phyloP scores from a whole-genome alignment of 2,797 vertebrate species.

The Melanotaenia pygmaea region DNA sequence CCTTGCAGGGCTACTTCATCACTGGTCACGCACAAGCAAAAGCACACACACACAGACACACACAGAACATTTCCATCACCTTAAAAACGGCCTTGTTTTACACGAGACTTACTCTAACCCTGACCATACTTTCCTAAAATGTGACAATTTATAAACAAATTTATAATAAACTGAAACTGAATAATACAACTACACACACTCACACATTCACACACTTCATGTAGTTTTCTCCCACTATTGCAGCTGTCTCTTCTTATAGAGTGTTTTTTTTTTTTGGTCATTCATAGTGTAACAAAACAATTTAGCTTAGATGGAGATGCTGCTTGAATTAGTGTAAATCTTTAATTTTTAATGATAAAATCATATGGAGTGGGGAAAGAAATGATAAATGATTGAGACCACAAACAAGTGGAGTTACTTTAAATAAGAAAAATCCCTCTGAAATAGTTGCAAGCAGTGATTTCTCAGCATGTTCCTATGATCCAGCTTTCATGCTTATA shows the following conservation, averaged over 20 bases:
- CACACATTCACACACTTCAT: slow-evolving; percentile 25
- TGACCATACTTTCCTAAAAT: slow-evolving; percentile 20
- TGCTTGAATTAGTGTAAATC: background rate
- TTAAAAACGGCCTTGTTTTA: slow-evolving; percentile 16
- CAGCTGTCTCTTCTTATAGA: slow-evolving; percentile 20
- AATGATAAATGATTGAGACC: background rate
- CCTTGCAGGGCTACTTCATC: slow-evolving; percentile 61
- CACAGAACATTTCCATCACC: slow-evolving; percentile 28
- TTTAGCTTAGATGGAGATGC: background rate
- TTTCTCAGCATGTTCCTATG: background rate
- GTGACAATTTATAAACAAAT: slow-evolving; percentile 7
- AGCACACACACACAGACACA: slow-evolving; percentile 34
- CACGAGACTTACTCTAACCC: slow-evolving; percentile 14
- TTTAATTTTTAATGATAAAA: background rate
- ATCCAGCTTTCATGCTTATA: background rate
- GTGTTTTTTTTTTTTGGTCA: background rate
- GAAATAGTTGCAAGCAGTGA: background rate
- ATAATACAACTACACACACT: background rate
- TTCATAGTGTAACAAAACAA: background rate
- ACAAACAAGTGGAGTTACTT: background rate
- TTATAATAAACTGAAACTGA: background rate
- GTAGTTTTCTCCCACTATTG: background rate
- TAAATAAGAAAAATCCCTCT: background rate
- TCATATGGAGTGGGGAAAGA: background rate
- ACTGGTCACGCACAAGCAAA: slow-evolving; percentile 58